Conservation (phyloP, 2,888 invertebrate genomes). For the Sesamia inferens region DNA sequence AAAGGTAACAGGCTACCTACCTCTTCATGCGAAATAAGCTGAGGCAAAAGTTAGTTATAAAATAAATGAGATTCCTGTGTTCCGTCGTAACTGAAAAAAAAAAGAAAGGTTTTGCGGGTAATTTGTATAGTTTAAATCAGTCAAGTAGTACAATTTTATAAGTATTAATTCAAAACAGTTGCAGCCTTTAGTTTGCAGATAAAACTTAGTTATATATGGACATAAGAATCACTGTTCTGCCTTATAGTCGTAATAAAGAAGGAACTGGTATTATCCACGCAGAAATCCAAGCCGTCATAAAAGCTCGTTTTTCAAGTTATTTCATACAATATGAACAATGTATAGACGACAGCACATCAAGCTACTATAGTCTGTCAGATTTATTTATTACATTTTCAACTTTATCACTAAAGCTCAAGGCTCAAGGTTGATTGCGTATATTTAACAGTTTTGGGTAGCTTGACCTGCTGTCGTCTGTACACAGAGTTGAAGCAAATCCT, state of each 20-base stretch:
- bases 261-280: conserved; percentile 5
- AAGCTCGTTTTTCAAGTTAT: conserved; percentile 32
- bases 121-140: conserved; percentile 20
- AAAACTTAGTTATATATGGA: conserved; percentile 23
- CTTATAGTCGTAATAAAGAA: not conserved
- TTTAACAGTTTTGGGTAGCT: too few relatives aligned
- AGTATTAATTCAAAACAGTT: conserved; percentile 33
- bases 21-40: conserved; percentile 41
- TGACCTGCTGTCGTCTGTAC: too few relatives aligned
- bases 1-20: conserved; percentile 19
- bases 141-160: conserved; percentile 6
- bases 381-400: too few relatives aligned
- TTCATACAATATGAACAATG: conserved; percentile 45
- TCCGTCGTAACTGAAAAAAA: conserved; percentile 24
- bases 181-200: conserved; percentile 21
- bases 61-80: conserved; percentile 34
- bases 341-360: not conserved
- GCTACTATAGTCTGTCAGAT: too few relatives aligned
- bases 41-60: conserved; percentile 37
- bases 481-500: conserved; percentile 34
- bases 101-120: not conserved
- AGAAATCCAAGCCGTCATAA: conserved; percentile 1
- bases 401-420: too few relatives aligned
- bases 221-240: not conserved
- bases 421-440: too few relatives aligned